phyloP scores from a whole-genome alignment of 2,113 vertebrate genomes.

The Eublepharis macularius region DNA sequence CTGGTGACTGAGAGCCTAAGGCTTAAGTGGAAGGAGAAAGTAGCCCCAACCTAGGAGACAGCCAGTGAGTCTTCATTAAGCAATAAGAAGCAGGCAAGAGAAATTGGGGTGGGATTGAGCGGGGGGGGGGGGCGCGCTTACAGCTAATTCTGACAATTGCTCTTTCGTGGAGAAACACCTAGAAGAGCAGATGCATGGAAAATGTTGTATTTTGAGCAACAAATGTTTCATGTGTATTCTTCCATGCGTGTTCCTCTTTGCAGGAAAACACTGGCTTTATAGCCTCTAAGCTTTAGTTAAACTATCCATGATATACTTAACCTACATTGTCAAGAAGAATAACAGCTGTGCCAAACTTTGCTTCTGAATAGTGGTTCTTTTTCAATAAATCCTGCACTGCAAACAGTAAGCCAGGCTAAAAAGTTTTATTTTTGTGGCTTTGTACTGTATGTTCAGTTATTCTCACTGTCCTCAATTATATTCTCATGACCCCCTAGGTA shows the following conservation, averaged over 20 bases:
- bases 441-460: background rate
- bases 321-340: conserved; percentile 15
- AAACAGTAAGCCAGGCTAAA: background rate
- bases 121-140: too few species aligned
- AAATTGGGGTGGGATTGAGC: background rate
- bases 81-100: background rate
- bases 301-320: rapidly evolving
- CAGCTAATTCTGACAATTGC: background rate
- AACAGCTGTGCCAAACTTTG: conserved; percentile 2
- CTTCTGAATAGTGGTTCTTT: rapidly evolving
- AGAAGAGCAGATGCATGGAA: background rate
- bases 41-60: background rate
- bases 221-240: background rate
- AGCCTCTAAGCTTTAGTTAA: background rate
- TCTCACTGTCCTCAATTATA: background rate
- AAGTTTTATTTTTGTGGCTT: background rate
- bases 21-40: background rate
- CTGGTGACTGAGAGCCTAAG: background rate
- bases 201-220: background rate
- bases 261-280: background rate
- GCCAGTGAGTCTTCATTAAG: background rate
- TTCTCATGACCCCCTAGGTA: conserved; percentile 70
- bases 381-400: rapidly evolving
- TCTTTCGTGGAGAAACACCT: background rate
- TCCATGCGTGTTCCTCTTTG: background rate